Evolutionary conservation across 1,140 invertebrate species (phyloP).

Genomic region (Anoplophora glabripennis): DNA sequence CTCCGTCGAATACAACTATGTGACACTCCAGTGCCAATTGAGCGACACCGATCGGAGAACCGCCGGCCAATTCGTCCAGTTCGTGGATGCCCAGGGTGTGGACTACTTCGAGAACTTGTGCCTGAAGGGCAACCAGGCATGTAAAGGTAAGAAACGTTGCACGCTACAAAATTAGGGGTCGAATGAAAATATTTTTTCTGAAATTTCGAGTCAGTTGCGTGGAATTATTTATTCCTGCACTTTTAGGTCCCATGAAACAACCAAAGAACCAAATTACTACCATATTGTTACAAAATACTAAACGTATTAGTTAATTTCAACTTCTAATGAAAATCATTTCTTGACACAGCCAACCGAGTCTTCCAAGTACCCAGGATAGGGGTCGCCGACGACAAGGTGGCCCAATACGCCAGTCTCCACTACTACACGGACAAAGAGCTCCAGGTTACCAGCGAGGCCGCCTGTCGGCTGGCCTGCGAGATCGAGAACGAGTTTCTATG

Average conservation of each 20-base stretch:
- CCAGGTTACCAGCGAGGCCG: constrained; percentile 78
- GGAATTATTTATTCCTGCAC: no score
- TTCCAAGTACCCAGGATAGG: constrained; percentile 81
- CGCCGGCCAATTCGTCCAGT: constrained; percentile 76
- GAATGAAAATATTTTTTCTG: no score
- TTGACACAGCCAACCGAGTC: constrained; percentile 57
- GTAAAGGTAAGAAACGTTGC: constrained; percentile 44
- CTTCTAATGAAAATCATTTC: no score
- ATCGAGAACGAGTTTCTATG: constrained; percentile 92
- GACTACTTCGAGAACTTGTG: constrained; percentile 97
- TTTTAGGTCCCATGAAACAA: no score
- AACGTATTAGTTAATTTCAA: no score
- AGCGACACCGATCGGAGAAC: constrained; percentile 85
- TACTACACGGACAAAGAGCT: constrained; percentile 93
- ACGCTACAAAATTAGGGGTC: not conserved
- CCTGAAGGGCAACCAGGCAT: constrained; percentile 79
- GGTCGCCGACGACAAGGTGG: constrained; percentile 84
- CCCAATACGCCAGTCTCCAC: constrained; percentile 85
- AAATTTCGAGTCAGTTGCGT: no score
- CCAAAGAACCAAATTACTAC: no score
- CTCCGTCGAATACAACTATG: constrained; percentile 91
- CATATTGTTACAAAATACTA: no score
- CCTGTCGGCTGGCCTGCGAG: constrained; percentile 84
- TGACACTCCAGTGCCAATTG: constrained; percentile 84
- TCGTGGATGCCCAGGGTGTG: constrained; percentile 85